phyloP scores from a whole-genome alignment of 2,888 invertebrate genomes.

The Entomobrya proxima region DNA sequence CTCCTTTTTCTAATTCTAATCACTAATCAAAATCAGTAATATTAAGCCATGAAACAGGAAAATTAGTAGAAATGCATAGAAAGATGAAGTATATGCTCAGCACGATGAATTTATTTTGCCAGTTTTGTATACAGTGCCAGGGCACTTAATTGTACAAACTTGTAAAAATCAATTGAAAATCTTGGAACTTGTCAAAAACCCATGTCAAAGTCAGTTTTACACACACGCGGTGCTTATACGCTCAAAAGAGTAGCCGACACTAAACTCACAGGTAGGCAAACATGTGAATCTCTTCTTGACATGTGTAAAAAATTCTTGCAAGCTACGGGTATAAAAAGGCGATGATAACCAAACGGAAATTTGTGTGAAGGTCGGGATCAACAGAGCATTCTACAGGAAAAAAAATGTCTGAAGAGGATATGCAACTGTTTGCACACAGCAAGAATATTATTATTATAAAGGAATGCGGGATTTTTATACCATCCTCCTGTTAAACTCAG shows the following conservation, averaged over 20 bases:
- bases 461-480: constrained; percentile 1
- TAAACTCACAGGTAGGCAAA: too few species aligned
- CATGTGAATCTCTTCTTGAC: too few species aligned
- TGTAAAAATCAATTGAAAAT: not conserved
- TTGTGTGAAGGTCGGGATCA: constrained; percentile 64
- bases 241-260: not conserved
- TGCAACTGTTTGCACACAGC: not conserved
- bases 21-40: constrained; percentile 31
- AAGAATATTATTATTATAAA: not conserved
- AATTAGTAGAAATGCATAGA: too few species aligned
- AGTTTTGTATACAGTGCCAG: not conserved
- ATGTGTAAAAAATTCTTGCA: not conserved
- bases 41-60: not conserved
- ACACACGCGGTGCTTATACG: too few species aligned
- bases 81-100: not conserved
- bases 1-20: constrained; percentile 23
- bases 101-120: too few species aligned
- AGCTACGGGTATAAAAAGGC: not conserved
- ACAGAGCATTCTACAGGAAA: constrained; percentile 40
- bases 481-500: too few species aligned
- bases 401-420: constrained; percentile 7
- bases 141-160: not conserved
- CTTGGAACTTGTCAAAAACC: constrained; percentile 1
- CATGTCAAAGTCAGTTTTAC: too few species aligned
- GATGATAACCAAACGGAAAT: constrained; percentile 57